Percentiles rank a stretch among this genome's conserved stretches.
Conservation (phyloP, 2,797 vertebrate species). For the Pteropus rufus region DNA sequence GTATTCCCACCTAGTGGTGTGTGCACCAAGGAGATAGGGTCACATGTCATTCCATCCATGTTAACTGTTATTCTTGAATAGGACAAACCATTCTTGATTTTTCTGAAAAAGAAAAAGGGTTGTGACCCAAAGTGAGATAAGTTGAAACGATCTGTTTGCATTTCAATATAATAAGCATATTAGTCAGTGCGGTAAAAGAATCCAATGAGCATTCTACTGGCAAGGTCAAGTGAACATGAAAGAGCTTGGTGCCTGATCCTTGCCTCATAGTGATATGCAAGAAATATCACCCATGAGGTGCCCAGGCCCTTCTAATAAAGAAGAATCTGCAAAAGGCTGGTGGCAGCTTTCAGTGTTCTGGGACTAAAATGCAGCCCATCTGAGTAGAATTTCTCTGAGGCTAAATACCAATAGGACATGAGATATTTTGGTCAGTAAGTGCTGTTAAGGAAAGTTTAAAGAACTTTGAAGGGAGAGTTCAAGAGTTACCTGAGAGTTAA, state of each 20-base stretch:
- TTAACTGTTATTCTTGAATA: not conserved
- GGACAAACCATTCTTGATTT: not conserved
- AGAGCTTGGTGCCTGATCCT: not conserved
- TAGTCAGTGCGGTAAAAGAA: not conserved
- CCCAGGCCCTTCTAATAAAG: not conserved
- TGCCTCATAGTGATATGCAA: not conserved
- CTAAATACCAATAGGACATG: not conserved
- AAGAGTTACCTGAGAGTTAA: not conserved
- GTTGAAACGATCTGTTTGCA: not conserved
- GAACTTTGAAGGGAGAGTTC: not conserved
- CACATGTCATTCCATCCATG: not conserved
- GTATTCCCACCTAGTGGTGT: not conserved
- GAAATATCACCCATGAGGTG: not conserved
- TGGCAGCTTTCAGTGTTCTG: not conserved
- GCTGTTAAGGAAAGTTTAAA: not conserved
- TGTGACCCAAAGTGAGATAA: not conserved
- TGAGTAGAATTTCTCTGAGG: not conserved
- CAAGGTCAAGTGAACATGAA: not conserved
- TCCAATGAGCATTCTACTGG: not conserved
- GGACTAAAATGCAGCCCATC: not conserved
- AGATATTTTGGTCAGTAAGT: not conserved
- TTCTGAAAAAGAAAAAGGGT: not conserved
- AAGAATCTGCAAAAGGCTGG: not conserved
- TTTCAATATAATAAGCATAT: not conserved
- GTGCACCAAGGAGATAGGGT: rapidly evolving